A percentile compares a stretch with the other conserved stretches of the same genome.
phyloP scores from a whole-genome alignment of 2,113 vertebrate species.

The Chrysochloris asiatica region DNA sequence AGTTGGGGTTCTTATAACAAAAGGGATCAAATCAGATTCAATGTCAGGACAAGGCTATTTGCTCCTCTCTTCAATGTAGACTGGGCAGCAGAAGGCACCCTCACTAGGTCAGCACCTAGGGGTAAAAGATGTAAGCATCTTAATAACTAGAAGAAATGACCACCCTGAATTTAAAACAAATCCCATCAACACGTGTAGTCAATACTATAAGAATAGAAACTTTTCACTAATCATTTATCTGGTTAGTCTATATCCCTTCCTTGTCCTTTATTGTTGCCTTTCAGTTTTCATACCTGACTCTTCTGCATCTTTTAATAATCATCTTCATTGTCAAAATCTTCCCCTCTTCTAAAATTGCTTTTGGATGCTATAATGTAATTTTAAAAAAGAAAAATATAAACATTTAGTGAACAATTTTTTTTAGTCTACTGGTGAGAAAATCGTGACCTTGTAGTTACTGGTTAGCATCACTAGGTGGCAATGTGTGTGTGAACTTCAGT shows the following conservation, averaged over 20 bases:
- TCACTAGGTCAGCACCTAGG: slow-evolving; percentile 52
- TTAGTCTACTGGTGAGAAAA: not conserved
- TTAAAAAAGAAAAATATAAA: not conserved
- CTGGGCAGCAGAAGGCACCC: not conserved
- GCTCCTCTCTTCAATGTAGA: not conserved
- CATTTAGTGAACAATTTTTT: not conserved
- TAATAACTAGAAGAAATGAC: slow-evolving; percentile 14
- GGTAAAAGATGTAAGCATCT: slow-evolving; percentile 20
- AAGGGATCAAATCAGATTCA: slow-evolving; percentile 20
- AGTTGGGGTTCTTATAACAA: not conserved
- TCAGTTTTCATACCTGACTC: slow-evolving; percentile 46
- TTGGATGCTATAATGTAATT: slow-evolving; percentile 39
- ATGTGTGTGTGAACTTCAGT: not conserved
- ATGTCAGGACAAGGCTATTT: not conserved
- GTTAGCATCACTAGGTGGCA: slow-evolving; percentile 21
- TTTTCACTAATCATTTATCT: not conserved
- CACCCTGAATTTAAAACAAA: not conserved
- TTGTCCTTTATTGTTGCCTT: not conserved
- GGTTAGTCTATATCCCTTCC: not conserved
- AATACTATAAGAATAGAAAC: not conserved
- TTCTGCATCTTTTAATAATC: slow-evolving; percentile 9
- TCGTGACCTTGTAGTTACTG: not conserved
- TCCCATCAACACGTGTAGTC: not conserved
- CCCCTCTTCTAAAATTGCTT: not conserved
- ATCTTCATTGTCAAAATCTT: not conserved